Evolutionary conservation across 2,113 vertebrate species (phyloP).

Genomic region (Petrocephalus zakoni): DNA sequence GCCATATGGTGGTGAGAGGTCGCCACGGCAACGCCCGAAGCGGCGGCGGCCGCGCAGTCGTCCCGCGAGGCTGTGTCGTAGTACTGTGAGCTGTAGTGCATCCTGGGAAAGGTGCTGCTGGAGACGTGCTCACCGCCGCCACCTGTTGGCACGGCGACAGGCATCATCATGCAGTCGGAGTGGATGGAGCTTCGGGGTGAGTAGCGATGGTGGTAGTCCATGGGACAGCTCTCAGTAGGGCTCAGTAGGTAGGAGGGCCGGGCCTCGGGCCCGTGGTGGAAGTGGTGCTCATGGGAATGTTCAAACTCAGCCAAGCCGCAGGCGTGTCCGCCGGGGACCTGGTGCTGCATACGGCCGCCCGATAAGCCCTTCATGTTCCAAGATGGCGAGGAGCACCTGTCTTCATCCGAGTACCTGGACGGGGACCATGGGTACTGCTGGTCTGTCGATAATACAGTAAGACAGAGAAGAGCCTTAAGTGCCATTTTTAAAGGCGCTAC

Average conservation of each 20-base stretch:
- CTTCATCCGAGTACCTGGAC: slow-evolving; percentile 86
- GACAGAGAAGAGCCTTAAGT: neutral
- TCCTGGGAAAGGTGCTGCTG: slow-evolving; percentile 98
- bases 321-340: slow-evolving; percentile 81
- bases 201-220: slow-evolving; percentile 89
- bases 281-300: slow-evolving; percentile 70
- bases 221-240: slow-evolving; percentile 85
- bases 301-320: slow-evolving; percentile 82
- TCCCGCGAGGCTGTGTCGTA: slow-evolving; percentile 77
- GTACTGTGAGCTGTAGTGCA: slow-evolving; percentile 96
- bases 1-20: slow-evolving; percentile 34
- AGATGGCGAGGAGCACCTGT: slow-evolving; percentile 74
- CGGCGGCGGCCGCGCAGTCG: slow-evolving; percentile 71
- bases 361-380: slow-evolving; percentile 98
- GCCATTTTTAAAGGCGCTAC: neutral
- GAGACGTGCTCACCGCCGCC: slow-evolving; percentile 76
- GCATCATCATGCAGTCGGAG: slow-evolving; percentile 95
- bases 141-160: slow-evolving; percentile 70
- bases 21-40: slow-evolving; percentile 45
- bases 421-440: slow-evolving; percentile 86
- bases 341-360: slow-evolving; percentile 78
- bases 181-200: slow-evolving; percentile 91
- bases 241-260: slow-evolving; percentile 89
- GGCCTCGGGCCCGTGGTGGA: slow-evolving; percentile 74
- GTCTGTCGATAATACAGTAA: slow-evolving; percentile 63